Percentiles rank a stretch among this genome's conserved stretches.
Conservation (phyloP, 2,113 vertebrate species). For the Cyanistes caeruleus region DNA sequence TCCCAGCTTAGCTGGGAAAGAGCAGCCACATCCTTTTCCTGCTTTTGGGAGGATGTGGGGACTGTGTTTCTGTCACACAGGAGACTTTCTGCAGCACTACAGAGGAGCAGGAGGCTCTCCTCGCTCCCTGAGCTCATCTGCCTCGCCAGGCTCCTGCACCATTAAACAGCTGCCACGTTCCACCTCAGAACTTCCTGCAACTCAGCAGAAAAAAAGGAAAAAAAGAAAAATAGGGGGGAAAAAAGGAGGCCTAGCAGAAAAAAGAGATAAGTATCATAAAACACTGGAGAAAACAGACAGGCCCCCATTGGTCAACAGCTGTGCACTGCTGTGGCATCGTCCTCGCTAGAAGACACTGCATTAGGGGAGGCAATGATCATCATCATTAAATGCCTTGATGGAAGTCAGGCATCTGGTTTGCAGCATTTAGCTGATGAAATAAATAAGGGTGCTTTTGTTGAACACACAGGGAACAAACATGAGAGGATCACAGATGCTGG, state of each 20-base stretch:
- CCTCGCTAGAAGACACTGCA: neutral
- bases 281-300: conserved; percentile 17
- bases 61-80: fast-evolving
- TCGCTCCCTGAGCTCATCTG: neutral
- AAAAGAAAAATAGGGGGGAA: fast-evolving
- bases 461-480: conserved; percentile 45
- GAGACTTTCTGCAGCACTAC: neutral
- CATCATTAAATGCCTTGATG: conserved; percentile 20
- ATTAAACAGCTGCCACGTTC: conserved; percentile 11
- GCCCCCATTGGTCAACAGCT: conserved; percentile 13
- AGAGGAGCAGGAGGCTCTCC: neutral
- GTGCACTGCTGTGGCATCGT: neutral
- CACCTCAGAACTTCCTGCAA: conserved; percentile 16
- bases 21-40: neutral
- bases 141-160: neutral
- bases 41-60: neutral
- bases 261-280: neutral
- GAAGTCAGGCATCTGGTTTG: conserved; percentile 38
- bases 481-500: conserved; percentile 25
- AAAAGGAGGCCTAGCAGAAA: neutral
- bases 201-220: neutral
- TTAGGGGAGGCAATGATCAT: conserved; percentile 38
- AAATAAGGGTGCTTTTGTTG: conserved; percentile 60
- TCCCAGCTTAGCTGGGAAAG: neutral
- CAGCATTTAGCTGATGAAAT: conserved; percentile 53